Evolutionary conservation across 1,140 invertebrate genomes (phyloP), one percentile per base, ranked within the genome.

Genomic region (Phymastichus coffea): DNA sequence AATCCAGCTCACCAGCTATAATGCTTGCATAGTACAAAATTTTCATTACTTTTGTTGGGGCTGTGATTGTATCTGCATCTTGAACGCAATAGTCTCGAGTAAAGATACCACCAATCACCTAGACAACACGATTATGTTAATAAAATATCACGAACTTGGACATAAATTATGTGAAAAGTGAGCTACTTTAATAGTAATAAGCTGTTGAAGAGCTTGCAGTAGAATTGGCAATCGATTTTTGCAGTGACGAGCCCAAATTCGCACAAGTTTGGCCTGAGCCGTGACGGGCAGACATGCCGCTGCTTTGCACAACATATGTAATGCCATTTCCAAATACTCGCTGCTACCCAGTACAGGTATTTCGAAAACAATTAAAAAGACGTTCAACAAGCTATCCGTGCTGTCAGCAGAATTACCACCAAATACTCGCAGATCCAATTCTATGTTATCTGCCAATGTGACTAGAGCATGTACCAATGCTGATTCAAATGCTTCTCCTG

Each of bases 21-120:
- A 96, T 88, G 75, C 88, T 94, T 20, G 93, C 93, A 80, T 94
- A 95, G 73, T 93, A 97, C 1, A 95, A 76, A 74, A 96, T 89
- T 85, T 92, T 92, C 83, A 92, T 89, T 19, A 92, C 81, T 83
- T 91, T 92, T 15, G 90, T 93, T 10, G 91, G 87, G 53, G 87
- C 86, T 15, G 88, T 89, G 41, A 95, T 89, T 57, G 86, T 84
- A 23, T 88, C 86, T 46, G 93, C 90, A 71, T 96, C 92, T 75
- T 95, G 92, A 38, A 95, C 84, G 40, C 84, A 85, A 71, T 88
- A 92, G 60, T 88, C 86, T 30, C 84, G 77, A 3, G 87, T 84
- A 74, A 91, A 93, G 35, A 84, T 84, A 6, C 86, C 87, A 14
- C 88, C 86, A 48, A 96, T 89, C 1, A 95, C 87, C 68, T 87